Base-by-base conservation (phyloP, 2,888 invertebrate genomes). In the Rhyacophila evoluta region DNA sequence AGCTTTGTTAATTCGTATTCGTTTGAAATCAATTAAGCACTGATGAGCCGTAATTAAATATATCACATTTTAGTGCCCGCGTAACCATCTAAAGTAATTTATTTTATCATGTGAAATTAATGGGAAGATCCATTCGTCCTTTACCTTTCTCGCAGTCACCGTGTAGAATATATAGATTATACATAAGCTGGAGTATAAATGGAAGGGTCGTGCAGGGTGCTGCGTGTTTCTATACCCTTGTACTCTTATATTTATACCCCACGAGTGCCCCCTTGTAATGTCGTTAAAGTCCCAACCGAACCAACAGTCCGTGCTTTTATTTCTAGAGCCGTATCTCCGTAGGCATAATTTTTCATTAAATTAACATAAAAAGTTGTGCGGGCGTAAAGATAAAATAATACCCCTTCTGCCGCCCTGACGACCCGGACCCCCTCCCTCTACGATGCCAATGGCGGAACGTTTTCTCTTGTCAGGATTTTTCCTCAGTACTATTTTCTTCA, bases 291-390 rank as follows among this genome's bases (percentile, higher is more conserved):
- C 80, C 80, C 77, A 73, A 68, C 77, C 78, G 72, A 75, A 74
- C 80, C 80, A 81, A 80, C 81, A 80, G 80, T 78, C 79, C 81
- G 81, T 81, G 81, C 80, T 79, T 81, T 81, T 81, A 81, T 81
- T 81, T 78, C 83, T 77, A 74, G 71, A 82, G 81, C 83, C 84
- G 84, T 88, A 89, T 88, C 88, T 87, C 87, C 86, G 87, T 87
- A 84, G 83, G 85, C 86, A 87, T 89, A 89, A 89, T 89, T 89
- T 89, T 89, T 89, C 89, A 89, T 89, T 89, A 88, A 88, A 89
- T 89, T 90, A 89, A 86, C 87, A 86, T 85, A 85, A 86, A 88
- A 85, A 86, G 87, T 85, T 87, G 87, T 85, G 88, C 86, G 86
- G 86, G 88, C 86, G 89, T 88, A 87, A 89, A 89, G 89, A 89